Evolutionary conservation across 2,888 invertebrate genomes (phyloP).

Genomic region (Philereme vetulata): DNA sequence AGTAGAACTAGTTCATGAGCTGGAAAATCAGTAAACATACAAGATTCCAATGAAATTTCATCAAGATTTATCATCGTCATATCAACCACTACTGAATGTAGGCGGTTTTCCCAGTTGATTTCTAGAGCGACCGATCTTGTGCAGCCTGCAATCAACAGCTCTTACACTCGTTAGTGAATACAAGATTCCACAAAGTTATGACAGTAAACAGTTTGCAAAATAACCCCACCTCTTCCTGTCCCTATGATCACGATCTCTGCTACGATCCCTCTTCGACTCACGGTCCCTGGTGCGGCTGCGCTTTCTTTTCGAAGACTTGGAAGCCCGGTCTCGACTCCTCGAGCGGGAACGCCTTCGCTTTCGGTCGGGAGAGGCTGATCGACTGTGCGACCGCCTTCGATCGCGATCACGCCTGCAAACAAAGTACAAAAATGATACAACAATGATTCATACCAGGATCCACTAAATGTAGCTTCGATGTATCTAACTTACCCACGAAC

Average conservation of each 20-base stretch:
- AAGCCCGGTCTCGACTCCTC: slow-evolving; percentile 83
- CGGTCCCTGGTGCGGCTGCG: slow-evolving; percentile 87
- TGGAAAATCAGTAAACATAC: too few relatives aligned
- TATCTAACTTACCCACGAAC: slow-evolving; percentile 69
- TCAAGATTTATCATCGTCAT: too few relatives aligned
- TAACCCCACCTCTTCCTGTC: slow-evolving; percentile 60
- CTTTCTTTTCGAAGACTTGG: slow-evolving; percentile 85
- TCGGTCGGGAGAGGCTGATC: slow-evolving; percentile 84
- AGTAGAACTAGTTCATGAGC: too few relatives aligned
- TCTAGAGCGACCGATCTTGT: too few relatives aligned
- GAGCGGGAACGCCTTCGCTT: slow-evolving; percentile 83
- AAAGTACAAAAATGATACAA: slow-evolving; percentile 3
- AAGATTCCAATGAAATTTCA: too few relatives aligned
- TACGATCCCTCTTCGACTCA: slow-evolving; percentile 82
- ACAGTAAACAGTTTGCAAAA: slow-evolving; percentile 35
- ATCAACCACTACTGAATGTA: too few relatives aligned
- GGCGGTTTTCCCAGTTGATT: too few relatives aligned
- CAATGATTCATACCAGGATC: not conserved
- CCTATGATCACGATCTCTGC: slow-evolving; percentile 75
- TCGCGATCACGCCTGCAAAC: slow-evolving; percentile 69
- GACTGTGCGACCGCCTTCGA: slow-evolving; percentile 84
- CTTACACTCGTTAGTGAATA: too few relatives aligned
- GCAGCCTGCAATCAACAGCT: too few relatives aligned
- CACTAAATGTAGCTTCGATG: not conserved
- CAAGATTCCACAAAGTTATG: too few relatives aligned